A percentile compares a stretch with the other conserved stretches of the same genome.
Conservation (phyloP, 2,113 vertebrate species). For the Brachyhypopomus occidentalis region DNA sequence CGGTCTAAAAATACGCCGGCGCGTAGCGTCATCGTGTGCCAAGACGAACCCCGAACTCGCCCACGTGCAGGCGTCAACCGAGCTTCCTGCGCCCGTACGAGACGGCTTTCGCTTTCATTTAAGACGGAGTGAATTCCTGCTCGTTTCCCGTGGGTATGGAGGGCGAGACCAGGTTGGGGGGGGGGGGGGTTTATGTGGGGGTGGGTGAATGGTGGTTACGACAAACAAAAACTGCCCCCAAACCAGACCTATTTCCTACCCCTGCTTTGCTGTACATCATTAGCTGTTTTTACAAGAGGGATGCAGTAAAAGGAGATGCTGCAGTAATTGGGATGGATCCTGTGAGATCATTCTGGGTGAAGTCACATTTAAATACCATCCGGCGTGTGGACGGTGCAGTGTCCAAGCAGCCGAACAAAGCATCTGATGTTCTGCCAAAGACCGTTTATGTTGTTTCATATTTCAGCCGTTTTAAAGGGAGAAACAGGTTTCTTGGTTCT, state of each 20-base stretch:
- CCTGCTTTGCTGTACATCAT: background rate
- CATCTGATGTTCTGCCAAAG: conserved; percentile 14
- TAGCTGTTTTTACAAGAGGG: conserved; percentile 2
- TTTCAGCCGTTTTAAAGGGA: background rate
- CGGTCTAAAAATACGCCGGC: conserved; percentile 58
- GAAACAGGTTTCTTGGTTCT: background rate
- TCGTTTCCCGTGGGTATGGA: background rate
- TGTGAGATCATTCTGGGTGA: conserved; percentile 13
- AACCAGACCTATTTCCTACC: conserved; percentile 41
- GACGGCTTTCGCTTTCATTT: conserved; percentile 40
- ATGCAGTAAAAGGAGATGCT: background rate
- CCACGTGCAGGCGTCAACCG: conserved; percentile 49
- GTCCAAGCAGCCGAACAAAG: background rate
- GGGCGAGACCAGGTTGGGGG: too few relatives aligned
- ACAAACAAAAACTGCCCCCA: background rate
- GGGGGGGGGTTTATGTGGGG: too few relatives aligned
- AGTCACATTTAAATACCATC: conserved; percentile 18
- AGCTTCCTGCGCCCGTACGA: conserved; percentile 22
- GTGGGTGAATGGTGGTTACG: background rate
- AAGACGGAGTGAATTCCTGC: conserved; percentile 25
- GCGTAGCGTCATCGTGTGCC: conserved; percentile 34
- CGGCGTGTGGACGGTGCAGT: background rate
- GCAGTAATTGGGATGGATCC: conserved; percentile 22
- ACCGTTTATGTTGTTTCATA: conserved; percentile 1
- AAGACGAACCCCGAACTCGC: conserved; percentile 45